Conservation (phyloP, 2,113 vertebrate genomes). For the Chlorodrepanis virens region DNA sequence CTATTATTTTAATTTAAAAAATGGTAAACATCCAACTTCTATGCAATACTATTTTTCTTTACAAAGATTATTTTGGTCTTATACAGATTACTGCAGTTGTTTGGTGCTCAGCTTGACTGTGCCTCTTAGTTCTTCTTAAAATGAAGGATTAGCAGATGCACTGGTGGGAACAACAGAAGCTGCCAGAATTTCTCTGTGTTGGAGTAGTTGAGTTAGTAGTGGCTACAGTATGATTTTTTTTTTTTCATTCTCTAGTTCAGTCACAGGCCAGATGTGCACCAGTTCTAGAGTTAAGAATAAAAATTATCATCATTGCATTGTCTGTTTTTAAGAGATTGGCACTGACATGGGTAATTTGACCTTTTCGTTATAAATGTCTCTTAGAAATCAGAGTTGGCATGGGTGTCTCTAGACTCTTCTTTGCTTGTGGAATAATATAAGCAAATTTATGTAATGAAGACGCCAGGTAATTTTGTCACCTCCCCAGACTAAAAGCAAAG, state of each 20-base stretch:
- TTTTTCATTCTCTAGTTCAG: not conserved
- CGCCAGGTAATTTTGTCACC: not conserved
- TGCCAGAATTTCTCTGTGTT: not conserved
- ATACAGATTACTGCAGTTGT: not conserved
- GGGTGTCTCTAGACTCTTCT: not conserved
- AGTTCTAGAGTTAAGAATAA: not conserved
- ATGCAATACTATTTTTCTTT: not conserved
- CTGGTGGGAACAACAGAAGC: not conserved
- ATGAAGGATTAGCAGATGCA: not conserved
- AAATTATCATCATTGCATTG: not conserved
- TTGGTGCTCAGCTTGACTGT: not conserved
- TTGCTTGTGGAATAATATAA: slow-evolving; percentile 1
- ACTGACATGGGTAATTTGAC: not conserved
- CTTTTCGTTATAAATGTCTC: not conserved
- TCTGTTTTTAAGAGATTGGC: not conserved
- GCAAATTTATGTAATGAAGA: slow-evolving; percentile 19
- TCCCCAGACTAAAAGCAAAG: slow-evolving; percentile 1
- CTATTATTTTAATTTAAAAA: not conserved
- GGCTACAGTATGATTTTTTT: not conserved
- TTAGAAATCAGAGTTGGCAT: not conserved
- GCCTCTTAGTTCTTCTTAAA: not conserved
- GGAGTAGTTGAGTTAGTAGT: not conserved
- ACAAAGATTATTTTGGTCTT: not conserved
- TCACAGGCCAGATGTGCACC: not conserved
- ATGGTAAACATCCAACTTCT: not conserved